Conservation (phyloP, 2,888 invertebrate genomes). For the Noctua comes region DNA sequence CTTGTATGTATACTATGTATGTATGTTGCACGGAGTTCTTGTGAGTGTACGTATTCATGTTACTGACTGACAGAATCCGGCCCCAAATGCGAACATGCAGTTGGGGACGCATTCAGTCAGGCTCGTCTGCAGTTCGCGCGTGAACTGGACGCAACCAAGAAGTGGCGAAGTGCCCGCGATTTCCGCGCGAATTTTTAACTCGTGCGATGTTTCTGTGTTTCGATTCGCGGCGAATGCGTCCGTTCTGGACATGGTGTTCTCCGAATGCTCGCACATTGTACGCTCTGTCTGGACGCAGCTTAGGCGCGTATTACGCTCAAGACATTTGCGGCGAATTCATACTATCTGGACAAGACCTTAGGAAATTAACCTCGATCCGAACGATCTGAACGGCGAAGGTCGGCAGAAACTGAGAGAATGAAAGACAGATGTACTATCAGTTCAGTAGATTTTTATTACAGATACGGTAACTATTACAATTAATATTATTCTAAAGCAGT, state of each 20-base stretch:
- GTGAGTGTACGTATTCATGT: not conserved
- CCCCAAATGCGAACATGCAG: not conserved
- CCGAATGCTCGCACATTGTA: not conserved
- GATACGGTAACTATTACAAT: conserved; percentile 41
- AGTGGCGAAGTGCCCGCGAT: not conserved
- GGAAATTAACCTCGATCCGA: not conserved
- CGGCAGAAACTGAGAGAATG: conserved; percentile 1
- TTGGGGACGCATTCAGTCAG: not conserved
- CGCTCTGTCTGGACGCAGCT: not conserved
- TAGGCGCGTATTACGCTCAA: not conserved
- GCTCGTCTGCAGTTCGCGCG: too few relatives aligned
- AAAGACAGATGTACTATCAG: conserved; percentile 25
- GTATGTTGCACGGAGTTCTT: not conserved
- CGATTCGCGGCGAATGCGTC: too few relatives aligned
- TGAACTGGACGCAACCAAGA: not conserved
- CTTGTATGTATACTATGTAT: too few relatives aligned
- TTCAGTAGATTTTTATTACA: conserved; percentile 40
- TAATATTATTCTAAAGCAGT: conserved; percentile 20
- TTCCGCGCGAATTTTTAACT: not conserved
- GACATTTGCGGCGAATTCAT: not conserved
- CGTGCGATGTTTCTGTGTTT: not conserved
- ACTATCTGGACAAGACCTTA: not conserved
- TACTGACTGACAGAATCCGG: not conserved
- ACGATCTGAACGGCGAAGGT: not conserved
- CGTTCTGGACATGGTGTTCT: too few relatives aligned